Evolutionary conservation across 2,888 invertebrate genomes (phyloP), one percentile per base, ranked within the genome.

Genomic region (Tenthredo scrophulariae): DNA sequence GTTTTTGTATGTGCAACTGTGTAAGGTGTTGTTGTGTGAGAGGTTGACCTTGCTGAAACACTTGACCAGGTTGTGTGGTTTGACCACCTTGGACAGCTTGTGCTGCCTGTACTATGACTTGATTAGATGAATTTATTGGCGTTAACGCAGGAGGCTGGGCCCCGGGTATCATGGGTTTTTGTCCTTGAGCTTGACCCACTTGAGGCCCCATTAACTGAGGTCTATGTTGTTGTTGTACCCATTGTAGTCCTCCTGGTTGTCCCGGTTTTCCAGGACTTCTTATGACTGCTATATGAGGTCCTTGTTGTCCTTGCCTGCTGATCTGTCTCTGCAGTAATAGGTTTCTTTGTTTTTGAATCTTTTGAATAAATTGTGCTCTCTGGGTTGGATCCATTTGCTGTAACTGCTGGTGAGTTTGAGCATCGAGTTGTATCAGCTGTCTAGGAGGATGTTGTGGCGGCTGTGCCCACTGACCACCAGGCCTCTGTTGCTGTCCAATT

Each of bases 361-460:
- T 97, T 15, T 97, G 96, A 6, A 97, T 96, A 88, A 97, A 97
- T 92, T 97, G 95, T 1, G 97, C 96, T 65, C 97, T 95, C 90
- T 97, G 97, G 87, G 97, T 96, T 0, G 97, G 97, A 90, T 97
- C 97, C 95, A 97, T 95, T 89, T 97, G 97, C 91, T 97, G 97
- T 74, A 97, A 93, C 89, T 97, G 97, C 15, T 97, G 97, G 91
- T 97, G 97, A 0, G 97, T 97, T 89, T 97, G 97, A 0, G 97
- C 97, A 89, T 97, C 97, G 88, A 97, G 93, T 88, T 97, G 97
- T 86, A 97, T 97, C 85, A 97, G 94, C 90, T 97, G 97, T 1
- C 95, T 94, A 33, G 95, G 93, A 67, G 94, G 94, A 89, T 95
- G 95, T 3, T 95, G 92, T 13, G 95, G 94, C 87, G 96, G 96